Evolutionary conservation across 1,140 invertebrate species (phyloP), one percentile per base, ranked within the genome.

Genomic region (Conopomorpha cramerella): DNA sequence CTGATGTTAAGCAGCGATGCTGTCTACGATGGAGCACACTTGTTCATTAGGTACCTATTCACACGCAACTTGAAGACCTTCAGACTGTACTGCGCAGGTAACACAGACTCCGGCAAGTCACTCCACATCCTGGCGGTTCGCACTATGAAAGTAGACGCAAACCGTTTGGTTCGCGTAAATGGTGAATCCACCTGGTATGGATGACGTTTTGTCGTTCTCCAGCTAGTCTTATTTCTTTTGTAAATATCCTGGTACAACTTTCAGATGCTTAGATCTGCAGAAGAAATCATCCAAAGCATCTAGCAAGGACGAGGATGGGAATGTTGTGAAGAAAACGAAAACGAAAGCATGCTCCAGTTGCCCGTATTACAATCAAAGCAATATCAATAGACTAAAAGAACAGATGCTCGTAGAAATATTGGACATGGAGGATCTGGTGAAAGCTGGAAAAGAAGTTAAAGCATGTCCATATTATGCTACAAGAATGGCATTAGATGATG

Each of bases 401-500:
- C 72, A 82, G 49, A 78, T 88, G 23, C 56, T 94, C 8, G 78
- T 83, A 8, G 82, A 89, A 36, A 85, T 95, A 19, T 73, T 86
- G 55, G 96, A 98, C 72, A 87, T 98, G 45, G 95, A 98, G 68
- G 91, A 97, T 51, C 78, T 95, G 36, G 86, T 91, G 0, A 76
- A 67, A 11, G 73, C 72, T 56, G 92, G 87, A 0, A 84, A 86
- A 55, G 74, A 86, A 43, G 57, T 86, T 31, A 85, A 89, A 39
- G 88, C 88, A 6, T 98, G 96, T 77, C 89, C 94, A 2, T 98
- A 98, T 79, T 98, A 97, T 79, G 87, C 89, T 8, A 82, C 88
- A 8, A 82, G 94, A 55, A 82, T 85, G 55, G 90, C 92, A 23
- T 74, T 93, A 10, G 81, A 86, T 51, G 84, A 90, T 66, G 88